phyloP scores from a whole-genome alignment of 2,888 invertebrate genomes.

The Noctua comes region DNA sequence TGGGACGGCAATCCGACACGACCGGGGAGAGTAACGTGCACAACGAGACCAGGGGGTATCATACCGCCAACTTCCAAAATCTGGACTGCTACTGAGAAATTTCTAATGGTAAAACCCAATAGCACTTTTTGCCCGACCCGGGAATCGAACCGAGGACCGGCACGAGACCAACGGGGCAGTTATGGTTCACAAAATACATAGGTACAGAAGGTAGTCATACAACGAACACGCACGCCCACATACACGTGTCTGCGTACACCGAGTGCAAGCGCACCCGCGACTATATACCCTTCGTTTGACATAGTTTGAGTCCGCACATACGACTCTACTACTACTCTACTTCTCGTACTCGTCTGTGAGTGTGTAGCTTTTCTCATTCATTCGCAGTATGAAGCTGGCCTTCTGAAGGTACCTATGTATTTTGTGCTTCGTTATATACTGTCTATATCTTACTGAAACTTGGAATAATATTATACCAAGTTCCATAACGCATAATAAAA shows the following conservation, averaged over 20 bases:
- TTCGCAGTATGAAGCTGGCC: not conserved
- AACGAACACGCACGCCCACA: not conserved
- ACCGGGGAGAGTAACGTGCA: not conserved
- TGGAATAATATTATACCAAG: not conserved
- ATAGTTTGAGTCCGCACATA: not conserved
- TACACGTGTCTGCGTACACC: not conserved
- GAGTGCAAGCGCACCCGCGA: constrained; percentile 24
- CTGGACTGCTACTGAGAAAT: not conserved
- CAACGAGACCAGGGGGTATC: too few relatives aligned
- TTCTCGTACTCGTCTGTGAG: not conserved
- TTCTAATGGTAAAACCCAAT: not conserved
- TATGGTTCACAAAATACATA: not conserved
- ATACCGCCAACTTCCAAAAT: not conserved
- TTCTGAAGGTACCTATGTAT: too few relatives aligned
- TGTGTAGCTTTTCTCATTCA: not conserved
- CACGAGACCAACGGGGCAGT: not conserved
- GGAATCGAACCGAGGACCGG: not conserved
- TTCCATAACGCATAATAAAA: too few relatives aligned
- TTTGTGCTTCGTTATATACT: not conserved
- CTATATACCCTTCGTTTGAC: not conserved
- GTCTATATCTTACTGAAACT: not conserved
- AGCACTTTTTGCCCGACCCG: not conserved
- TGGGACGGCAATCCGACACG: not conserved
- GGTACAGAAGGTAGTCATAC: not conserved
- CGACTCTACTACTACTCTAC: too few relatives aligned